Percentiles rank a stretch among this genome's conserved stretches.
Evolutionary conservation across 2,113 vertebrate species (phyloP).

Genomic region (Drymodes brunneopygia): DNA sequence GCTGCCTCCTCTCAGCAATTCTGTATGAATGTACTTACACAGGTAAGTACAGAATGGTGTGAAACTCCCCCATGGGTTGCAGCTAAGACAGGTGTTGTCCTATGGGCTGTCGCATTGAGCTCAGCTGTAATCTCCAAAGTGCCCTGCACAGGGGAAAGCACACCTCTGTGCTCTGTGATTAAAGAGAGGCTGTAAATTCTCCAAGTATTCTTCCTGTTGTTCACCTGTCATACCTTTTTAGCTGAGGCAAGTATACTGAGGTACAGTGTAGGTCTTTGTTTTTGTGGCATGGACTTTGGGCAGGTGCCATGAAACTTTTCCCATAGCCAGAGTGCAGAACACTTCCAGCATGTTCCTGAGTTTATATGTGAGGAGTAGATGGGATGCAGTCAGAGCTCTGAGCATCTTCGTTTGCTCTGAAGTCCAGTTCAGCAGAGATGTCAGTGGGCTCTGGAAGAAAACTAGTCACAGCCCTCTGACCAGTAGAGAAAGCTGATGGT

Average conservation of each 20-base stretch:
- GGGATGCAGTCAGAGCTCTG: not conserved
- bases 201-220: not conserved
- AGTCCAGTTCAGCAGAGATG: not conserved
- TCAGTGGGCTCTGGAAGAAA: not conserved
- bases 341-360: accelerated
- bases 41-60: not conserved
- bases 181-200: not conserved
- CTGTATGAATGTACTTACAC: not conserved
- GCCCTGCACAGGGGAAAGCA: not conserved
- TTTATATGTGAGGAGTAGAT: accelerated
- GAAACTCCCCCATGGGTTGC: not conserved
- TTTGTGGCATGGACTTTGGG: not conserved
- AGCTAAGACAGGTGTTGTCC: not conserved
- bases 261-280: accelerated
- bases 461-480: not conserved
- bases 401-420: not conserved
- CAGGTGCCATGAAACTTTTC: not conserved
- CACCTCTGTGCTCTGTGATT: not conserved
- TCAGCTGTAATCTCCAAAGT: not conserved
- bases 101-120: accelerated
- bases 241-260: not conserved
- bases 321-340: not conserved
- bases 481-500: not conserved
- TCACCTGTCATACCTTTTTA: not conserved
- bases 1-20: not conserved